phyloP scores from a whole-genome alignment of 1,140 invertebrate genomes.

The Neocloeon triangulifer region DNA sequence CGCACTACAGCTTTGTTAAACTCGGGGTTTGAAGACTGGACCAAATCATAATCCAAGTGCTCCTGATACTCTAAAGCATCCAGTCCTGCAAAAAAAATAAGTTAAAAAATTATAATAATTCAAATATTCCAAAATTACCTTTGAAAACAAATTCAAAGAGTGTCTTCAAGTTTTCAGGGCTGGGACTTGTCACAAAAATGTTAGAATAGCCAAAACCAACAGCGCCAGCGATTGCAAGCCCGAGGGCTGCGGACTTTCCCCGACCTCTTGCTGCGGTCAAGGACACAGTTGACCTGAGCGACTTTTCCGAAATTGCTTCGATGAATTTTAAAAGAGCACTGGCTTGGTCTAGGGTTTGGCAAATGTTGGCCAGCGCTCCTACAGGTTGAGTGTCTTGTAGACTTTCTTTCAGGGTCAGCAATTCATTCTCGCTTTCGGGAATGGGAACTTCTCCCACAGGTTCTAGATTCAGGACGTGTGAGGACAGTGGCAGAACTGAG shows the following conservation, averaged over 20 bases:
- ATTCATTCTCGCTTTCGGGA: constrained; percentile 25
- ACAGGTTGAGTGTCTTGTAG: constrained; percentile 76
- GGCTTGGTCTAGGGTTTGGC: constrained; percentile 82
- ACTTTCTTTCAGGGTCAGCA: constrained; percentile 48
- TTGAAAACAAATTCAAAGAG: constrained; percentile 96
- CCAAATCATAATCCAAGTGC: constrained; percentile 85
- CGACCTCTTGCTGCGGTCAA: constrained; percentile 89
- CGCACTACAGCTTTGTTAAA: constrained; percentile 91
- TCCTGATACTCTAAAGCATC: constrained; percentile 90
- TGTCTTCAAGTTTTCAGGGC: constrained; percentile 95
- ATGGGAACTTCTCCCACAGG: constrained; percentile 9
- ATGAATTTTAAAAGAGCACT: constrained; percentile 75
- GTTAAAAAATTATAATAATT: background rate
- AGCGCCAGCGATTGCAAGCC: constrained; percentile 70
- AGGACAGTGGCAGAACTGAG: constrained; percentile 78
- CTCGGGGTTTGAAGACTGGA: constrained; percentile 90
- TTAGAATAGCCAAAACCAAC: constrained; percentile 86
- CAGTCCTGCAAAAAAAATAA: constrained; percentile 33
- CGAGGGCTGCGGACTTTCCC: constrained; percentile 96
- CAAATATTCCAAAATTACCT: constrained; percentile 18
- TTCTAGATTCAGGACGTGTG: constrained; percentile 45
- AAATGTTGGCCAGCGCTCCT: constrained; percentile 70
- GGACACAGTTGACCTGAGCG: constrained; percentile 68
- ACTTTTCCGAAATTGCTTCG: constrained; percentile 87
- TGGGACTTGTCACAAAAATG: constrained; percentile 94